Evolutionary conservation across 1,140 invertebrate species (phyloP).

Genomic region (Psix sp.): DNA sequence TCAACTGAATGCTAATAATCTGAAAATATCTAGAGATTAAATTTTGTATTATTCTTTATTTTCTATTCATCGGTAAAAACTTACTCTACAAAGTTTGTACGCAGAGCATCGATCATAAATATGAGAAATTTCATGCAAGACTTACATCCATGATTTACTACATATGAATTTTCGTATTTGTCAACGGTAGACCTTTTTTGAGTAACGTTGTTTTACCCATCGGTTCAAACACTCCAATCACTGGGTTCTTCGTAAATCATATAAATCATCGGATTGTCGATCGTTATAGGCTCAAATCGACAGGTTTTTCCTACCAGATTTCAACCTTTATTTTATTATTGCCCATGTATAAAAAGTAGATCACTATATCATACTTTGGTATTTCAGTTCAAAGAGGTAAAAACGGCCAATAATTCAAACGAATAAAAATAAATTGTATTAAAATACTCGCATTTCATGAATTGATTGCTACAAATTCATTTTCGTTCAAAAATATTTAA

Average conservation of each 20-base stretch:
- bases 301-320: slow-evolving; percentile 18
- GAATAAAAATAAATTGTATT: no score
- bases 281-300: slow-evolving; percentile 37
- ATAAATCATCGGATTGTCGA: slow-evolving; percentile 63
- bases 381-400: no score
- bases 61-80: not conserved
- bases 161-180: slow-evolving; percentile 75
- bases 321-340: slow-evolving; percentile 21
- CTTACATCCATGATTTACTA: slow-evolving; percentile 70
- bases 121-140: slow-evolving; percentile 64
- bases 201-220: slow-evolving; percentile 46
- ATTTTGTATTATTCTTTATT: not conserved
- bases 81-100: no score
- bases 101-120: slow-evolving; percentile 64
- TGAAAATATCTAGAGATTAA: no score
- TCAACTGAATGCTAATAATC: no score
- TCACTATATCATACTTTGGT: no score
- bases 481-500: no score
- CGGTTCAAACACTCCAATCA: slow-evolving; percentile 44
- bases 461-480: no score
- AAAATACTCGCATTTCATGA: no score
- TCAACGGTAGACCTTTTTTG: slow-evolving; percentile 66
- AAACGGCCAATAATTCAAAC: no score
- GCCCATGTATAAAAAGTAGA: no score
- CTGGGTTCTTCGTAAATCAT: slow-evolving; percentile 59